Conservation (phyloP, 1,140 invertebrate species). For the Drosophila sechellia region DNA sequence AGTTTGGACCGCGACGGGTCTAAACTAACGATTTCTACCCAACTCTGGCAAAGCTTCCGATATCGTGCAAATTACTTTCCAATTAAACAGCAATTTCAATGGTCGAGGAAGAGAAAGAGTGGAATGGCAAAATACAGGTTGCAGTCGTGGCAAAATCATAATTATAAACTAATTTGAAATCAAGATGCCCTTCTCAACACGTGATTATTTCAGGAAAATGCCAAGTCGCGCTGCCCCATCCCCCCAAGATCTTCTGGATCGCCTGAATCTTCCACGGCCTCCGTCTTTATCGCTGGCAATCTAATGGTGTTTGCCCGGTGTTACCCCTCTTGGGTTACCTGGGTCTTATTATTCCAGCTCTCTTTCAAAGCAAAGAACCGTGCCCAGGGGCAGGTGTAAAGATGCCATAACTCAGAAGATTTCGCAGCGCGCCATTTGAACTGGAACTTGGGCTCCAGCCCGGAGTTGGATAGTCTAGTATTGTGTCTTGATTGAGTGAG, state of each 20-base stretch:
- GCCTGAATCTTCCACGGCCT: conserved; percentile 4
- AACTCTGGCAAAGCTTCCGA: conserved; percentile 16
- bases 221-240: conserved; percentile 23
- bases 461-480: conserved; percentile 11
- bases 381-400: conserved; percentile 66
- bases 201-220: conserved; percentile 62
- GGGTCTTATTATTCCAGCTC: conserved; percentile 24
- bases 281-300: conserved; percentile 50
- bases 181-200: conserved; percentile 72
- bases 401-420: conserved; percentile 73
- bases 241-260: conserved; percentile 4
- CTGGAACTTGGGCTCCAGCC: conserved; percentile 29
- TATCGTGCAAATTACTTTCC: conserved; percentile 51
- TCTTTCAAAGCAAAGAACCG: conserved; percentile 33
- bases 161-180: conserved; percentile 77
- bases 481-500: conserved; percentile 44
- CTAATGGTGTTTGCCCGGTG: conserved; percentile 56
- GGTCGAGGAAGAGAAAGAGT: conserved; percentile 32
- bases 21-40: conserved; percentile 23
- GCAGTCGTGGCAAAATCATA: conserved; percentile 57
- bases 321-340: conserved; percentile 14
- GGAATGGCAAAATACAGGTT: conserved; percentile 34
- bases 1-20: conserved; percentile 28
- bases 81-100: conserved; percentile 63
- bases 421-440: conserved; percentile 44